phyloP scores from a whole-genome alignment of 2,113 vertebrate species.

The Campylomormyrus tamandua region DNA sequence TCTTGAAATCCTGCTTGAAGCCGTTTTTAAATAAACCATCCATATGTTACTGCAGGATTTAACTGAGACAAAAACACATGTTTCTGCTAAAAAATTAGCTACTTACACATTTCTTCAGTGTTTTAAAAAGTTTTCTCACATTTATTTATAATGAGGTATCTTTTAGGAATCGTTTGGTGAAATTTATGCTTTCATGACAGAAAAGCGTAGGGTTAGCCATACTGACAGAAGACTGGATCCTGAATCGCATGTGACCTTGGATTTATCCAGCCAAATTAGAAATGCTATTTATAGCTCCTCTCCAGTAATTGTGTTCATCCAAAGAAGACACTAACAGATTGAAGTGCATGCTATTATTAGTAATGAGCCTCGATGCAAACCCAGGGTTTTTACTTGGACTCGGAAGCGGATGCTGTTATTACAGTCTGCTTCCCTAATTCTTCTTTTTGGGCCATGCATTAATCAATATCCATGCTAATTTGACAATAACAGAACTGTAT shows the following conservation, averaged over 20 bases:
- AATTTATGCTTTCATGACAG: neutral
- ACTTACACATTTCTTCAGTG: neutral
- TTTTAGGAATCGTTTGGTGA: neutral
- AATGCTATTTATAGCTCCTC: neutral
- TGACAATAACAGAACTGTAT: neutral
- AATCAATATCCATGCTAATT: neutral
- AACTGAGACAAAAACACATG: neutral
- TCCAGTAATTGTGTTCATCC: slow-evolving; percentile 7
- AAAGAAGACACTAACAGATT: slow-evolving; percentile 8
- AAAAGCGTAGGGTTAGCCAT: neutral
- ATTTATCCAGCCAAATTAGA: slow-evolving; percentile 8
- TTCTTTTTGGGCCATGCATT: neutral
- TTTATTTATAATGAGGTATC: neutral
- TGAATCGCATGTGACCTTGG: neutral
- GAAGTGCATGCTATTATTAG: slow-evolving; percentile 12
- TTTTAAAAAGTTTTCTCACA: neutral
- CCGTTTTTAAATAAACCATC: neutral
- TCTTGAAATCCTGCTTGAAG: neutral
- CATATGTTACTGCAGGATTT: neutral
- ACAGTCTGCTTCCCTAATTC: neutral
- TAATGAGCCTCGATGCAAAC: neutral
- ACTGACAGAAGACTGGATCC: neutral
- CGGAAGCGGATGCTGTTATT: neutral
- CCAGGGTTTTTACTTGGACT: neutral
- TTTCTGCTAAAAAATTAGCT: neutral